These are phyloP conservation scores for Xenopus petersii DNA, from an alignment of 2,797 vertebrate species.

Conservation along the genomic window DNA sequence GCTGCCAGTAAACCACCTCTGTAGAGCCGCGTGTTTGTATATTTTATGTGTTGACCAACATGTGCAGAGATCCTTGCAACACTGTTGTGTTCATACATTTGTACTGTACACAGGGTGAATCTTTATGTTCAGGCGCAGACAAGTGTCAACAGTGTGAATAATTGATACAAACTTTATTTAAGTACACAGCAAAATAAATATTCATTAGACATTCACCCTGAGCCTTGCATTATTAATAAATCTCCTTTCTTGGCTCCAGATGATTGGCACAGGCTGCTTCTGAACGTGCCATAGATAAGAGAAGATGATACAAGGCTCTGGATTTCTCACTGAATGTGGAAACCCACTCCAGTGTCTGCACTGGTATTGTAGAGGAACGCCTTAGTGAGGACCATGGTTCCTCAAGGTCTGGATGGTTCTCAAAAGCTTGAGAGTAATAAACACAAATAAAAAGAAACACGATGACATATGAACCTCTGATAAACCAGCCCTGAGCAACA, in stretches of 20 bases:
- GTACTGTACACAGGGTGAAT: neutral
- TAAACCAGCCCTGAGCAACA: too few species aligned
- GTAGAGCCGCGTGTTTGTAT: too few species aligned
- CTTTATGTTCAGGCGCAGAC: slow-evolving; percentile 31
- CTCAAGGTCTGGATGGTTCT: too few species aligned
- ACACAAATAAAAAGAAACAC: too few species aligned
- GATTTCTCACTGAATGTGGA: neutral
- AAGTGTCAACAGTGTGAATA: slow-evolving; percentile 32
- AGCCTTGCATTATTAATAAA: slow-evolving; percentile 39
- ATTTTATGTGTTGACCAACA: too few species aligned
- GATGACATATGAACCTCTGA: too few species aligned
- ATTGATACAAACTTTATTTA: slow-evolving; percentile 46
- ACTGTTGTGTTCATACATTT: neutral
- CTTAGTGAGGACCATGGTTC: too few species aligned
- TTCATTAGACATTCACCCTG: slow-evolving; percentile 41
- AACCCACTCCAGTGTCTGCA: neutral
- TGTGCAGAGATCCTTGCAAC: too few species aligned
- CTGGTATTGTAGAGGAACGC: too few species aligned
- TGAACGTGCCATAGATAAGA: slow-evolving; percentile 10
- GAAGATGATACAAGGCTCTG: neutral
- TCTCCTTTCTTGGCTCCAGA: slow-evolving; percentile 21
- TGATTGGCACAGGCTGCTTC: slow-evolving; percentile 21
- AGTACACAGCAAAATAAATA: slow-evolving; percentile 42
- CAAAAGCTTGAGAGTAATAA: too few species aligned
- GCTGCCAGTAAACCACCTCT: too few species aligned